phyloP scores from a whole-genome alignment of 2,888 invertebrate genomes.

The Teinopalpus imperialis region DNA sequence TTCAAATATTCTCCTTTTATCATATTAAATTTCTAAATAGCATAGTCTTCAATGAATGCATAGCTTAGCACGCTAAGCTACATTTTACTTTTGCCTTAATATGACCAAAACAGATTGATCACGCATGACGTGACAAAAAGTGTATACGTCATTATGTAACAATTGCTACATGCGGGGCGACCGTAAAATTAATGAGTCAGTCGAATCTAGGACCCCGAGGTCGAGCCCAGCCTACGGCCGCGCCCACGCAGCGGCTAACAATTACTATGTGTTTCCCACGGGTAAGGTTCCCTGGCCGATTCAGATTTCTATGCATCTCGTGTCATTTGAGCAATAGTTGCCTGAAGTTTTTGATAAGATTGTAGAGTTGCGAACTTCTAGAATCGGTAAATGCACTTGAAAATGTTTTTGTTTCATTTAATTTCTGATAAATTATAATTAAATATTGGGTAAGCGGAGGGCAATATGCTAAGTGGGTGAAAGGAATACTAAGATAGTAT shows the following conservation, averaged over 20 bases:
- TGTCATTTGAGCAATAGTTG: not conserved
- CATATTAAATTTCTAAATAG: too few species aligned
- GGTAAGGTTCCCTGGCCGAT: not conserved
- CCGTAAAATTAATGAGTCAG: constrained; percentile 15
- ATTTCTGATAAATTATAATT: too few species aligned
- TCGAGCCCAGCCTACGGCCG: constrained; percentile 14
- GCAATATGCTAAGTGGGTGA: too few species aligned
- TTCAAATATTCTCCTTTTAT: too few species aligned
- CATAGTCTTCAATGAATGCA: too few species aligned
- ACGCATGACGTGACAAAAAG: constrained; percentile 1
- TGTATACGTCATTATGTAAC: not conserved
- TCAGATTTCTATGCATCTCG: constrained; percentile 1
- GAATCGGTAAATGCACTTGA: too few species aligned
- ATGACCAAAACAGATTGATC: not conserved
- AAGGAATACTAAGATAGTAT: too few species aligned
- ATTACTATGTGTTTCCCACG: constrained; percentile 14
- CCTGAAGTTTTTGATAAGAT: not conserved
- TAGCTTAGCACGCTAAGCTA: too few species aligned
- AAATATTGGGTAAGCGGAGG: too few species aligned
- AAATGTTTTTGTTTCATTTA: too few species aligned
- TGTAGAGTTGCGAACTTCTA: too few species aligned
- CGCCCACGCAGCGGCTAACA: constrained; percentile 7
- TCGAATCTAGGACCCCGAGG: constrained; percentile 18
- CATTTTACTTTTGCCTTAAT: too few species aligned
- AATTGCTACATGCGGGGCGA: not conserved